Percentiles rank a stretch among this genome's conserved stretches.
Conservation (phyloP, 2,888 invertebrate genomes). For the Tromatobia lineatoria region DNA sequence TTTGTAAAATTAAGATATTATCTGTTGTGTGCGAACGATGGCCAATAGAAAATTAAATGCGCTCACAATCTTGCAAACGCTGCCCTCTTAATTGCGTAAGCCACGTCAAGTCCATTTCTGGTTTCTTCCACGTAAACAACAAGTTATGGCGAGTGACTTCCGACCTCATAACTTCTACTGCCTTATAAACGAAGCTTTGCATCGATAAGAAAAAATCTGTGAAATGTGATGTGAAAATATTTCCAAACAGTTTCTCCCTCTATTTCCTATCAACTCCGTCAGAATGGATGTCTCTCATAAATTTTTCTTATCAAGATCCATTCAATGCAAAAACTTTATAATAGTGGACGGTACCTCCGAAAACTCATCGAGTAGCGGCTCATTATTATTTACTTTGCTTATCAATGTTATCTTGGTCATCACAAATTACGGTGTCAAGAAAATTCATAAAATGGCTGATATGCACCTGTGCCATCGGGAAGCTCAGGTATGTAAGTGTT, state of each 20-base stretch:
- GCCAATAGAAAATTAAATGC: background rate
- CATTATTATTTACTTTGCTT: too few relatives aligned
- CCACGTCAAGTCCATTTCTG: slow-evolving; percentile 15
- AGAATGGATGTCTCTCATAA: background rate
- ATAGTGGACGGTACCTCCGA: too few relatives aligned
- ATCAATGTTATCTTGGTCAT: too few relatives aligned
- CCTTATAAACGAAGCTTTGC: background rate
- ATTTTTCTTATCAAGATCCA: background rate
- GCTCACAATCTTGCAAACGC: slow-evolving; percentile 24
- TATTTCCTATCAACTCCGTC: too few relatives aligned
- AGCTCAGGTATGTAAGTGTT: slow-evolving; percentile 92
- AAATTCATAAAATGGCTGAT: background rate
- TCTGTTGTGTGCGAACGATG: background rate
- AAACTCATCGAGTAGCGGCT: too few relatives aligned
- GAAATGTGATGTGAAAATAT: background rate
- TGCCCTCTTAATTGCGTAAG: slow-evolving; percentile 35
- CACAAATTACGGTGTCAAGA: too few relatives aligned
- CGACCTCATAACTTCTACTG: slow-evolving; percentile 13
- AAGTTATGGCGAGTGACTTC: slow-evolving; percentile 17
- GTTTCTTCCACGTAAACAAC: slow-evolving; percentile 41
- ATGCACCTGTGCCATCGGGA: slow-evolving; percentile 89
- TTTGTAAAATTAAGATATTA: too few relatives aligned
- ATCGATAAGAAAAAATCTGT: too few relatives aligned
- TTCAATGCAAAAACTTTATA: background rate
- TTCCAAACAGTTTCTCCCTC: background rate